Evolutionary conservation across 2,113 vertebrate genomes (phyloP).

Genomic region (Dasypus novemcinctus): DNA sequence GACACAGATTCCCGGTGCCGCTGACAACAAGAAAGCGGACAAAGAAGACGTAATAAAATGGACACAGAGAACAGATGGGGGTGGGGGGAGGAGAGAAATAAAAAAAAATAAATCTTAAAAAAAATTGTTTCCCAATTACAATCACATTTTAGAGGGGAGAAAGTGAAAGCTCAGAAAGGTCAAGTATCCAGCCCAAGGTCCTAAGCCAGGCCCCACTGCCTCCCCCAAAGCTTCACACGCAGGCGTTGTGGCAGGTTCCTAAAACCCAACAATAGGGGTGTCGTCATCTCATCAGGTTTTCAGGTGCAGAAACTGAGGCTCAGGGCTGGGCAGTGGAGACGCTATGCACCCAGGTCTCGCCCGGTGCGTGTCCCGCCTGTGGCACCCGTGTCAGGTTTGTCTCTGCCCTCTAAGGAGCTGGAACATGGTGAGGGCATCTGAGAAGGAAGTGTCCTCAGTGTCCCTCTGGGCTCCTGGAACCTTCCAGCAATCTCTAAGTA

Average conservation of each 20-base stretch:
- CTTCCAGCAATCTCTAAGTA: neutral
- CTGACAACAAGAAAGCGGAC: too few species aligned
- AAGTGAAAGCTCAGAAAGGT: neutral
- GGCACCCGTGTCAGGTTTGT: rapidly evolving
- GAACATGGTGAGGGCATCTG: neutral
- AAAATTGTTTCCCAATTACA: neutral
- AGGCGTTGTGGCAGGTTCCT: neutral
- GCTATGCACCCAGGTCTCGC: rapidly evolving
- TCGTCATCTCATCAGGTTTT: neutral
- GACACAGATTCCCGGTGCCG: too few species aligned
- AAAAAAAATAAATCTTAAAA: too few species aligned
- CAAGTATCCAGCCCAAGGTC: neutral
- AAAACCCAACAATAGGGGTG: neutral
- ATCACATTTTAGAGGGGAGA: neutral
- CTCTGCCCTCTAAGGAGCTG: neutral
- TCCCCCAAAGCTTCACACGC: neutral
- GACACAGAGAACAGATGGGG: too few species aligned
- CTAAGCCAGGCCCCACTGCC: neutral
- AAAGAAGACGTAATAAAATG: too few species aligned
- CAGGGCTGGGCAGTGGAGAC: neutral
- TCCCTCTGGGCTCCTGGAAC: neutral
- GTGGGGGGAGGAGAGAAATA: too few species aligned
- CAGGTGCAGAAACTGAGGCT: neutral
- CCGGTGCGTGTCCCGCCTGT: neutral
- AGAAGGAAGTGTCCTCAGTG: neutral